Evolutionary conservation across 2,113 vertebrate genomes (phyloP).

Genomic region (Pomatorhinus ruficollis): DNA sequence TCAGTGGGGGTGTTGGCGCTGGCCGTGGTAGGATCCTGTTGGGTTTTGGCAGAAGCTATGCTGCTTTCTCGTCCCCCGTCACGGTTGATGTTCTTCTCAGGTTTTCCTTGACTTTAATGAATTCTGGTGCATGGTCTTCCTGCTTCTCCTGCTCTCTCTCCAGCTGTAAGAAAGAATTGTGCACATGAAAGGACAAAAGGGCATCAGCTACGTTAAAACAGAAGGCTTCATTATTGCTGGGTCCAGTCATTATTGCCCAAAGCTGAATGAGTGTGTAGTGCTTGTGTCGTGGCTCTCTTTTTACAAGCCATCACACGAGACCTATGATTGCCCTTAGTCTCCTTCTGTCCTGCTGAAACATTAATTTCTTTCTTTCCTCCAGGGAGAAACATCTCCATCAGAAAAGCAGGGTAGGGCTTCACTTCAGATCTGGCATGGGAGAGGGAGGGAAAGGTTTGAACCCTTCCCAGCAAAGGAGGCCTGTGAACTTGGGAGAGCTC

Average conservation of each 20-base stretch:
- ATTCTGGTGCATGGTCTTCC: conserved; percentile 86
- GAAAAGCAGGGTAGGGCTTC: not conserved
- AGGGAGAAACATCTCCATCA: not conserved
- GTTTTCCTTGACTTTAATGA: conserved; percentile 93
- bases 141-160: conserved; percentile 84
- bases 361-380: not conserved
- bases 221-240: not conserved
- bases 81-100: conserved; percentile 83
- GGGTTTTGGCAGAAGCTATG: conserved; percentile 65
- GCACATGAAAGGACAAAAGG: not conserved
- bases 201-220: not conserved
- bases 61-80: conserved; percentile 77
- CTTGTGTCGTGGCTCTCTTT: not conserved
- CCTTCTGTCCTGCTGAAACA: not conserved
- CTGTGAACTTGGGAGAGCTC: not conserved
- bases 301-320: not conserved
- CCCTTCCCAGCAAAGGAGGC: not conserved
- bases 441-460: not conserved
- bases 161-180: conserved; percentile 75
- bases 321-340: not conserved
- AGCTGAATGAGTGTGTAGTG: not conserved
- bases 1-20: not conserved
- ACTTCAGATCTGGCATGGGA: not conserved
- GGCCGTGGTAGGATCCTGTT: not conserved
- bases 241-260: not conserved